phyloP scores from a whole-genome alignment of 2,888 invertebrate species.

The Drosophila setosimentum region DNA sequence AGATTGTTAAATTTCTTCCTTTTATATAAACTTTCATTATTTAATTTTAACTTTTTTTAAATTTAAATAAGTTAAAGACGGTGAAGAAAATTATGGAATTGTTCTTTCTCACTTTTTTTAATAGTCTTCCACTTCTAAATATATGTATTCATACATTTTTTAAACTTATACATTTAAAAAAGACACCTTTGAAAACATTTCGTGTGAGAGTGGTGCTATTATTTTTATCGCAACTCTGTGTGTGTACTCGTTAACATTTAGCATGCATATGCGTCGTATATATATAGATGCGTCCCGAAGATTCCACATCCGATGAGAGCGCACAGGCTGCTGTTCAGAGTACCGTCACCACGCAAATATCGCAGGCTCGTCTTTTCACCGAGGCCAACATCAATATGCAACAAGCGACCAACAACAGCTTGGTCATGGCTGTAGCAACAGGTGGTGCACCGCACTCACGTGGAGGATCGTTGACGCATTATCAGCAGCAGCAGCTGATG shows the following conservation, averaged over 20 bases:
- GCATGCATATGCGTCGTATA: neutral
- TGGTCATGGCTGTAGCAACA: conserved; percentile 65
- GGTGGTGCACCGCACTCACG: conserved; percentile 25
- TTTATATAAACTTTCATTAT: neutral
- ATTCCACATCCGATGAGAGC: conserved; percentile 85
- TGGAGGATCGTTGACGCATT: conserved; percentile 45
- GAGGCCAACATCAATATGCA: conserved; percentile 77
- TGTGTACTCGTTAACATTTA: neutral
- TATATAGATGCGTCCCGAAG: conserved; percentile 83
- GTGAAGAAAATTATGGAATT: neutral
- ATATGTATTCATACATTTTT: neutral
- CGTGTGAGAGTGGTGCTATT: neutral
- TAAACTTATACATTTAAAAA: neutral
- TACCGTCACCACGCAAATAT: conserved; percentile 85
- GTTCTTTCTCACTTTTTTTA: neutral
- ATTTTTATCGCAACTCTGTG: neutral
- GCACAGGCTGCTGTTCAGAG: conserved; percentile 84
- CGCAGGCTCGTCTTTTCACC: conserved; percentile 84
- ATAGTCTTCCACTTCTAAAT: neutral
- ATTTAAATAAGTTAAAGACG: neutral
- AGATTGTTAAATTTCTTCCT: neutral
- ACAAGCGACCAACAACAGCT: conserved; percentile 82
- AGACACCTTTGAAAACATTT: neutral
- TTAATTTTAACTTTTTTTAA: neutral
- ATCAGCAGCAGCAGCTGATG: conserved; percentile 70